Evolutionary conservation across 2,888 invertebrate species (phyloP), one percentile per base, ranked within the genome.

Genomic region (Stegophylla sp.): DNA sequence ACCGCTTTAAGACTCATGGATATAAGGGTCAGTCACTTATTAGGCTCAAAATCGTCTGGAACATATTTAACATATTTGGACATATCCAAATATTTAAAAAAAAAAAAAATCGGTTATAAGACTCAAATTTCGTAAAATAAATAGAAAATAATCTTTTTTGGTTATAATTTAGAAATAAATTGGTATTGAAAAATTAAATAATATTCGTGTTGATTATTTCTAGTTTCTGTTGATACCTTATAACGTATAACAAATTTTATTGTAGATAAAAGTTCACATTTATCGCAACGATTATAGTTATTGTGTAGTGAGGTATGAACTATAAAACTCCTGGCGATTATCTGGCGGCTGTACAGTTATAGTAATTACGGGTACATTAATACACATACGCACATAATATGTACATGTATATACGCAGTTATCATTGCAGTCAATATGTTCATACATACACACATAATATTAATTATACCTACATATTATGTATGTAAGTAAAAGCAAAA

Each of bases 111-210:
- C 34, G 34, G 34, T 34, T 34, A 34, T 34, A 34, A 34, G 34
- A 34, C 34, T 34, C 34, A 34, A 34, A 34, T 28, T 61, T 61
- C 61, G 61, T 61, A 61, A 61, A 61, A 61, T 61, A 61, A 61
- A 61, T 61, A 61, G 61, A 28, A 61, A 61, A 61, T 28, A 61
- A 61, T 26, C 61, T 26, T 61, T 61, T 28, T 61, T 61, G 61
- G 61, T 61, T 28, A 61, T 61, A 61, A 61, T 61, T 61, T 61
- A 61, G 61, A 61, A 61, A 61, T 61, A 61, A 61, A 28, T 61
- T 61, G 61, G 28, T 61, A 26, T 61, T 61, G 61, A 61, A 28
- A 61, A 61, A 61, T 61, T 28, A 28, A 61, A 61, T 61, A 61
- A 28, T 61, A 61, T 28, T 61, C 61, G 61, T 61, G 28, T 61